phyloP scores from a whole-genome alignment of 1,140 invertebrate species.

The Solen grandis region DNA sequence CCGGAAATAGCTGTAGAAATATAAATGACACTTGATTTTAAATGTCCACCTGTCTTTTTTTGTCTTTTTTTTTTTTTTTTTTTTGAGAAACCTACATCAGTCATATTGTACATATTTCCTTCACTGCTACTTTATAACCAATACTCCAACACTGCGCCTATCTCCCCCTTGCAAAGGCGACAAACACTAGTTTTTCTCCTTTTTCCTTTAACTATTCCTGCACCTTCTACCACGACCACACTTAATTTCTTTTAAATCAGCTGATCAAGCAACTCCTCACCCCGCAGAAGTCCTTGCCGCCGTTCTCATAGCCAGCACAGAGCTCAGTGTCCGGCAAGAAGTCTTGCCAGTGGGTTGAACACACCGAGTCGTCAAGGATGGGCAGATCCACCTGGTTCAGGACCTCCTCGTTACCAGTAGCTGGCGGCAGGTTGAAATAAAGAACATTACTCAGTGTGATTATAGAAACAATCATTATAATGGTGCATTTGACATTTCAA shows the following conservation, averaged over 20 bases:
- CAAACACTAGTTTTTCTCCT: background rate
- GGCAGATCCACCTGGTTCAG: slow-evolving; percentile 31
- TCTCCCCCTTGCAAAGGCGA: background rate
- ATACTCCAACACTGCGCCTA: background rate
- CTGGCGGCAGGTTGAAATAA: no score
- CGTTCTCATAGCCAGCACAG: slow-evolving; percentile 33
- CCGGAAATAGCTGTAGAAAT: background rate
- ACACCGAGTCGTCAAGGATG: slow-evolving; percentile 8
- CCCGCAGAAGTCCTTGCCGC: slow-evolving; percentile 27
- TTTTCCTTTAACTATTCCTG: background rate
- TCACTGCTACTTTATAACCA: no score
- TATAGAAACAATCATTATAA: no score
- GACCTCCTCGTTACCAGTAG: slow-evolving; percentile 34
- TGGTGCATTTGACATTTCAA: no score
- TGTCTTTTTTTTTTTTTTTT: no score
- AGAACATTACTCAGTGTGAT: no score
- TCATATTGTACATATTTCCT: no score
- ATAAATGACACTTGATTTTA: no score
- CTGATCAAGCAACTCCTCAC: no score
- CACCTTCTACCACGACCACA: background rate
- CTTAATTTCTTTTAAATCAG: no score
- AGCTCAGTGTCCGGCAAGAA: slow-evolving; percentile 27
- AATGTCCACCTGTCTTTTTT: no score
- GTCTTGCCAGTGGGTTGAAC: slow-evolving; percentile 4
- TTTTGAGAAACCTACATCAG: no score